Percentiles rank a stretch among this genome's conserved stretches.
phyloP scores from a whole-genome alignment of 2,113 vertebrate species.

The Brienomyrus longianalis region DNA sequence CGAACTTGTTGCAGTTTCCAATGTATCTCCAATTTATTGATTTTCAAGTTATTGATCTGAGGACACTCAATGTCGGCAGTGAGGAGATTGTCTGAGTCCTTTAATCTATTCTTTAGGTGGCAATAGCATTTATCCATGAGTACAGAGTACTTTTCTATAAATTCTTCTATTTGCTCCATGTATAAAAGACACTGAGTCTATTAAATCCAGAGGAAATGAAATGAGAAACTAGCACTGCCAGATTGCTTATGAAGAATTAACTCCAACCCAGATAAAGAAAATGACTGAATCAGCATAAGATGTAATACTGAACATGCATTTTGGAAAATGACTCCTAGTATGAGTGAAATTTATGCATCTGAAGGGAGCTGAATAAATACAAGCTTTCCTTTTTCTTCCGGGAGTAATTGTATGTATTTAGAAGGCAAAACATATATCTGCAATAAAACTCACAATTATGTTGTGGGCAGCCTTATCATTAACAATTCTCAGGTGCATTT shows the following conservation, averaged over 20 bases:
- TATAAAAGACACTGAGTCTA: not conserved
- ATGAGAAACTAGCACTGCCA: not conserved
- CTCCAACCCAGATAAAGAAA: not conserved
- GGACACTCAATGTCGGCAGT: not conserved
- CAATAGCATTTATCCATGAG: not conserved
- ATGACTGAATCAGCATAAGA: not conserved
- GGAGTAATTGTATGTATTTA: constrained; percentile 22
- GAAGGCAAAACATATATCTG: constrained; percentile 21
- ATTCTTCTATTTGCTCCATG: not conserved
- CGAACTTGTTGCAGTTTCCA: not conserved
- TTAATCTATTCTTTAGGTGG: not conserved
- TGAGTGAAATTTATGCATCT: constrained; percentile 4
- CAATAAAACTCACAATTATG: constrained; percentile 21
- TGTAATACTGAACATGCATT: constrained; percentile 4
- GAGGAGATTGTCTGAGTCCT: not conserved
- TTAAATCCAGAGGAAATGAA: not conserved
- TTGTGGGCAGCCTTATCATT: constrained; percentile 11
- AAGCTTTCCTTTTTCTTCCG: constrained; percentile 9
- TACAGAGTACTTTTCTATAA: not conserved
- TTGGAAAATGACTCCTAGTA: not conserved
- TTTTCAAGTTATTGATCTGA: not conserved
- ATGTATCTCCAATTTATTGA: not conserved
- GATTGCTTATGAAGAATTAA: not conserved
- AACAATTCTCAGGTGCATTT: constrained; percentile 14
- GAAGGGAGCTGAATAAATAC: constrained; percentile 17